phyloP scores from a whole-genome alignment of 2,113 vertebrate species.

The Fregata magnificens region DNA sequence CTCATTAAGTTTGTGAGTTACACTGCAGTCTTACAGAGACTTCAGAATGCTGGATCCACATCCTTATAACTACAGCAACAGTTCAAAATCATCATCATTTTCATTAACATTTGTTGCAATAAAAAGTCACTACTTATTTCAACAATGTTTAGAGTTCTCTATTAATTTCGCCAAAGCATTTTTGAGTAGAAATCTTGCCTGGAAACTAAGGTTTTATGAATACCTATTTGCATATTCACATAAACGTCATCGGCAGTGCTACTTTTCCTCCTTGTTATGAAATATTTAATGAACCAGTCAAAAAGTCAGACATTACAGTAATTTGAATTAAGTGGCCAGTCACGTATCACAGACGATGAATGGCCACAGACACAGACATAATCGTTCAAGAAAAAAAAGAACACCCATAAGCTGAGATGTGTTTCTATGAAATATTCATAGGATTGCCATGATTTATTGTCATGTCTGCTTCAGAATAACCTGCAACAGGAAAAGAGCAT shows the following conservation, averaged over 20 bases:
- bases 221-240: background rate
- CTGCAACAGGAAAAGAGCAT: background rate
- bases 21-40: background rate
- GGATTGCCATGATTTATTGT: background rate
- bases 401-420: background rate
- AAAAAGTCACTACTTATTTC: background rate
- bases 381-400: background rate
- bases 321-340: conserved; percentile 6
- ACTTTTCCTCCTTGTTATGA: background rate
- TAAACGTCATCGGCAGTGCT: background rate
- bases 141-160: background rate
- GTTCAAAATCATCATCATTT: background rate
- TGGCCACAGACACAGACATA: conserved; percentile 11
- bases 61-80: background rate
- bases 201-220: background rate
- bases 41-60: background rate
- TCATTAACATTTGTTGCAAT: background rate
- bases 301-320: background rate
- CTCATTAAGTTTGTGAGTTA: background rate
- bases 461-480: background rate
- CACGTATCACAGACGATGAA: background rate
- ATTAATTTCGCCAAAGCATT: background rate
- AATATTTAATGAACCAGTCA: conserved; percentile 15
- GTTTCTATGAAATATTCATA: conserved; percentile 36
- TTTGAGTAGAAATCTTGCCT: background rate